Conservation (phyloP, 2,113 vertebrate species). For the Cichladusa arquata region DNA sequence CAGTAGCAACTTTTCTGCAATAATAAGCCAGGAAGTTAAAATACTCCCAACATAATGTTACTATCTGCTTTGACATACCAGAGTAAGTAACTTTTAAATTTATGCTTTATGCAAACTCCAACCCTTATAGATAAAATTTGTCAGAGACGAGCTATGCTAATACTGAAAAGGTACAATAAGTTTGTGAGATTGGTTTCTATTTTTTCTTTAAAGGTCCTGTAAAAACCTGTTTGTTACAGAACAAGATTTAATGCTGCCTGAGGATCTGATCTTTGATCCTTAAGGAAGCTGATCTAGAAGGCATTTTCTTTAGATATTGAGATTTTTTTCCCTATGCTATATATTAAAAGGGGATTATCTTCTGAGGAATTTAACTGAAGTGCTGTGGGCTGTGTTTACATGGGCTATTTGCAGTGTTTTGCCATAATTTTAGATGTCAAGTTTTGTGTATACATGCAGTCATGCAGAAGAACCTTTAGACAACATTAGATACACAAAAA, state of each 20-base stretch:
- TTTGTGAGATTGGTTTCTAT: neutral
- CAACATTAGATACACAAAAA: neutral
- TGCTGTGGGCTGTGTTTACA: neutral
- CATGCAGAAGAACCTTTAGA: neutral
- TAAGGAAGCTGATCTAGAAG: neutral
- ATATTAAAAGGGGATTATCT: neutral
- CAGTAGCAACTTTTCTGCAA: neutral
- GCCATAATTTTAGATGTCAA: neutral
- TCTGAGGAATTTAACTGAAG: neutral
- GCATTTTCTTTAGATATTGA: neutral
- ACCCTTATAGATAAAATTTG: neutral
- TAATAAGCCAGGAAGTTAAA: neutral
- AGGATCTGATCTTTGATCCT: neutral
- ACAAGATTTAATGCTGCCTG: neutral
- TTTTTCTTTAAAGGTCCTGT: neutral
- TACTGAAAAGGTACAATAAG: neutral
- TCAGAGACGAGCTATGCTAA: neutral
- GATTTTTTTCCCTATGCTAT: neutral
- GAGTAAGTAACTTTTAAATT: neutral
- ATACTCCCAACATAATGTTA: neutral
- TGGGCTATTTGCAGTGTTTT: neutral
- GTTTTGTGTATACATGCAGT: neutral
- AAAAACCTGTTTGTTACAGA: neutral
- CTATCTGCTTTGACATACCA: neutral
- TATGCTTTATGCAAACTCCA: neutral